phyloP scores from a whole-genome alignment of 2,888 invertebrate species.

The Andrena chrysosceles region DNA sequence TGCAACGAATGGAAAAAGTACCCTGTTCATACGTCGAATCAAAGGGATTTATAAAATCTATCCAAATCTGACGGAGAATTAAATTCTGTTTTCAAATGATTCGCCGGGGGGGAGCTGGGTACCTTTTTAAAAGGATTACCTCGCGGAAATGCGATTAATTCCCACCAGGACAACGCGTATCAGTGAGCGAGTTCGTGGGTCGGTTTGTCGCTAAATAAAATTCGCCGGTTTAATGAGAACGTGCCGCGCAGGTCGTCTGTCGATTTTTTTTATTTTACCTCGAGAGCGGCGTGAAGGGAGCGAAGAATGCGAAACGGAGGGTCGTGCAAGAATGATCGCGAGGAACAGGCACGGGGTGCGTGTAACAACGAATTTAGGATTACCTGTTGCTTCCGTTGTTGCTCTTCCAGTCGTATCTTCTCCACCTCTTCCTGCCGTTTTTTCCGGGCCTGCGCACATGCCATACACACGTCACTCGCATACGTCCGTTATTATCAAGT shows the following conservation, averaged over 20 bases:
- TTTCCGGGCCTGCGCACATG: constrained; percentile 91
- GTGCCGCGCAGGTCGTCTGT: not conserved
- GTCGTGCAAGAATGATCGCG: constrained; percentile 8
- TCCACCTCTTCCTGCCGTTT: constrained; percentile 94
- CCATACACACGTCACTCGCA: constrained; percentile 81
- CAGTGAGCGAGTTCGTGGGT: not conserved
- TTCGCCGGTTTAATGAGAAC: not conserved
- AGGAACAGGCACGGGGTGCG: constrained; percentile 33
- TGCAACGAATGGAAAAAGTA: not conserved
- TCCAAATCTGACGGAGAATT: constrained; percentile 1
- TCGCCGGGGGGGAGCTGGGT: too few relatives aligned
- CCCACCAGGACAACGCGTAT: not conserved
- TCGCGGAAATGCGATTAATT: not conserved
- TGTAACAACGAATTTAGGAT: constrained; percentile 66
- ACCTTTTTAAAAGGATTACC: too few relatives aligned
- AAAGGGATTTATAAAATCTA: not conserved
- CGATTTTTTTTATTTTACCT: constrained; percentile 29
- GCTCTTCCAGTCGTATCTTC: constrained; percentile 93
- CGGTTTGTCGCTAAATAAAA: constrained; percentile 21
- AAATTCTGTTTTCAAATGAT: not conserved
- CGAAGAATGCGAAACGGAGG: constrained; percentile 12
- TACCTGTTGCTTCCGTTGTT: constrained; percentile 95
- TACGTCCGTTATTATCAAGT: constrained; percentile 68
- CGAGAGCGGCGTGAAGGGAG: not conserved
- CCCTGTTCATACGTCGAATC: not conserved